Conservation (phyloP, 2,797 vertebrate genomes). For the Myotis vivesi region DNA sequence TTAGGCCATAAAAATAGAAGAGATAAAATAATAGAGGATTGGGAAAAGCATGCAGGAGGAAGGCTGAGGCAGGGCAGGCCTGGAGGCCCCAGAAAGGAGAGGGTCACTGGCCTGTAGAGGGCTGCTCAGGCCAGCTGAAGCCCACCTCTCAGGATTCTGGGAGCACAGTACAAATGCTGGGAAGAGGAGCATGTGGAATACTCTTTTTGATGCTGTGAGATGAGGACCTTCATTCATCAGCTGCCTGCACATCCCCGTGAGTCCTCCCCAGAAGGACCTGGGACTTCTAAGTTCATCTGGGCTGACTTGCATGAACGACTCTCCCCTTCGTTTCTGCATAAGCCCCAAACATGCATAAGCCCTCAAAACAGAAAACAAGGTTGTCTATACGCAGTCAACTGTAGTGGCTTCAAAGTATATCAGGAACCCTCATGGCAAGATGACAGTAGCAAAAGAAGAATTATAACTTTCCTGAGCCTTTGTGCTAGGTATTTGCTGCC, state of each 20-base stretch:
- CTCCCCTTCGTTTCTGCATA: background rate
- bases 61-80: background rate
- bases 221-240: accelerated
- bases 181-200: background rate
- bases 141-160: background rate
- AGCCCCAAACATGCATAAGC: background rate
- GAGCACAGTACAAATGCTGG: background rate
- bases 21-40: background rate
- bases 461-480: background rate
- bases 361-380: background rate
- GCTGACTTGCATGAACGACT: too few species aligned
- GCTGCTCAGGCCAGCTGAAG: background rate
- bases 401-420: background rate
- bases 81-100: background rate
- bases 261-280: background rate
- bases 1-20: conserved; percentile 26
- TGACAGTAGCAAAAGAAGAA: background rate
- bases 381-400: background rate
- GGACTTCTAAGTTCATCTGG: background rate
- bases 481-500: background rate
- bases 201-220: background rate
- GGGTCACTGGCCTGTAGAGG: background rate
- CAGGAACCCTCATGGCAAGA: background rate
- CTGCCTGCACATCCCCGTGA: accelerated
- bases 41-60: background rate